Base-by-base conservation (phyloP, 2,888 invertebrate genomes). In the Leptura quadrifasciata region DNA sequence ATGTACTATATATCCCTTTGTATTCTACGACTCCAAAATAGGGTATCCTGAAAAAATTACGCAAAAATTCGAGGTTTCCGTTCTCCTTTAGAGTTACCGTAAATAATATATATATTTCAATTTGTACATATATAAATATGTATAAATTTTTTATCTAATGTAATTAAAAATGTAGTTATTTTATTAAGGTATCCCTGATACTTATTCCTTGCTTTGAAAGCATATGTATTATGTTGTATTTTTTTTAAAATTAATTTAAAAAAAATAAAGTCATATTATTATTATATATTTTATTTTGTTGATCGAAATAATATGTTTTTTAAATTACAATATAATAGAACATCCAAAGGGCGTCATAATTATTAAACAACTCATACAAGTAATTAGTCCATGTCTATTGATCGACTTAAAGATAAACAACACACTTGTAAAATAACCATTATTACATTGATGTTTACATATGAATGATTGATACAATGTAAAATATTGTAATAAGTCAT, bases 391-490 rank as follows among this genome's bases (percentile, higher is more conserved):
- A 27, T 24, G 27, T 20, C 24, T 60, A 60, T 60, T 27, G 60
- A 60, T 57, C 17, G 24, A 21, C 18, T 24, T 27, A 24, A 20
- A 47, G 47, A 65, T n/a, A n/a, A n/a, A n/a, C n/a, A 65, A 65
- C 64, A 65, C 47, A 60, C 60, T 21, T 65, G 47, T 47, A 65
- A 65, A 65, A 20, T 52, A 60, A 60, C 60, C 64, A 65, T 58
- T 24, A 58, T 65, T 65, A 65, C 64, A 47, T 65, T 65, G 60
- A 65, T 65, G 47, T 67, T 67, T 67, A 67, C 54, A 3, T 21
- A 67, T 54, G 52, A 27, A 67, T 54, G 65, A 67, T 67, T 67
- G 54, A 54, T 67, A 54, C 24, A 67, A 24, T 55, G 67, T 67
- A 52, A 52, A 54, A 55, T 67, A 65, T 65, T 21, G 21, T 24